A percentile compares a stretch with the other conserved stretches of the same genome.
phyloP scores from a whole-genome alignment of 2,797 vertebrate genomes.

The Argya squamiceps region DNA sequence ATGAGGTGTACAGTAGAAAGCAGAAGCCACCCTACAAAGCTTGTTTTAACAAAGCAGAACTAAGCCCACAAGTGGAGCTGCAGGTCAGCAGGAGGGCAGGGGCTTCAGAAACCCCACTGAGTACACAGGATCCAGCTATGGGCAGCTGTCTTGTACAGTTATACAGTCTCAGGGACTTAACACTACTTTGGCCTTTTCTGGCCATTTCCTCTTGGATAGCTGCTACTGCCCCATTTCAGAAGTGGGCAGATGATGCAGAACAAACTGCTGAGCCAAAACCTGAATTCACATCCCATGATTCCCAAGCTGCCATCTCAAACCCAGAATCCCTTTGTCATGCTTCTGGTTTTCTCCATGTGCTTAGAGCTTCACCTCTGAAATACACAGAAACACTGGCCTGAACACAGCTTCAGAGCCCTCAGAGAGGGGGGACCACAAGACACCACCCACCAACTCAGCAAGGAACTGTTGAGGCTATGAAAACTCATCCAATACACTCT shows the following conservation, averaged over 20 bases:
- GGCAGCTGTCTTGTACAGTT: not conserved
- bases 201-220: not conserved
- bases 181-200: not conserved
- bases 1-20: not conserved
- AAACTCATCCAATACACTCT: not conserved
- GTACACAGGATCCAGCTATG: not conserved
- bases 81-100: not conserved
- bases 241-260: not conserved
- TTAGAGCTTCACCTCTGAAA: not conserved
- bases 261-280: not conserved
- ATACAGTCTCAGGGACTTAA: not conserved
- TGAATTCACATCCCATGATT: not conserved
- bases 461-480: not conserved
- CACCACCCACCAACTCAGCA: not conserved
- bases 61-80: not conserved
- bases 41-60: not conserved
- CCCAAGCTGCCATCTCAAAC: not conserved
- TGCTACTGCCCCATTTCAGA: not conserved
- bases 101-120: not conserved
- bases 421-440: not conserved
- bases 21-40: not conserved
- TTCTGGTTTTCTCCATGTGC: not conserved
- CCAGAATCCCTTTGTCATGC: accelerated
- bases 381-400: not conserved
- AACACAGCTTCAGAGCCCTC: not conserved